Evolutionary conservation across 2,797 vertebrate genomes (phyloP).

Genomic region (Rhinogobio ventralis): DNA sequence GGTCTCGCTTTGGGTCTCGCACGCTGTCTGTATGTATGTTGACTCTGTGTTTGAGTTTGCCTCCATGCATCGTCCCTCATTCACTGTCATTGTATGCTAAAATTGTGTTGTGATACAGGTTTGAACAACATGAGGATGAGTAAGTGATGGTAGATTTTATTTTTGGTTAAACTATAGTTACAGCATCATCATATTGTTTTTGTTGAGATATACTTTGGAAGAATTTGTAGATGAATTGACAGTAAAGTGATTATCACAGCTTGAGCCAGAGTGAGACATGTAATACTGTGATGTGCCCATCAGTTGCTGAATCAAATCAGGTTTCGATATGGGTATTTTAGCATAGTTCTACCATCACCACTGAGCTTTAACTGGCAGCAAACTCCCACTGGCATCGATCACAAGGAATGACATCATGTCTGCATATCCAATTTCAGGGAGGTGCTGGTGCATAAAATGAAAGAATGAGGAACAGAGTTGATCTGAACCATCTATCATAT

Average conservation of each 20-base stretch:
- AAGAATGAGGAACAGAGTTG: conserved; percentile 43
- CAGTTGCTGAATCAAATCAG: conserved; percentile 6
- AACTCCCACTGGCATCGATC: conserved; percentile 35
- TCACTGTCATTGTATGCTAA: not conserved
- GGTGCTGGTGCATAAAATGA: conserved; percentile 52
- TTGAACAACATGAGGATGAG: not conserved
- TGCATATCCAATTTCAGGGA: conserved; percentile 35
- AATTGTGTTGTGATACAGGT: not conserved
- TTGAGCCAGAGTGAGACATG: not conserved
- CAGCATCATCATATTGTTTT: not conserved
- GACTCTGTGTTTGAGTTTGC: too few relatives aligned
- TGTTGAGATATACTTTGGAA: not conserved
- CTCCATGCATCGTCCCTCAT: not conserved
- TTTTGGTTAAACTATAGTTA: not conserved
- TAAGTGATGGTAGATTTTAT: conserved; percentile 5
- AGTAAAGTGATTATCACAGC: not conserved
- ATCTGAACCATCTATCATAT: conserved; percentile 48
- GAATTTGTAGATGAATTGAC: not conserved
- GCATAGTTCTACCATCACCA: conserved; percentile 15
- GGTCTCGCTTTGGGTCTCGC: too few relatives aligned
- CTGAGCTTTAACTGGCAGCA: conserved; percentile 7
- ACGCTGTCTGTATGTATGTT: too few relatives aligned
- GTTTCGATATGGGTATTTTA: conserved; percentile 25
- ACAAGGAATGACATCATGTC: conserved; percentile 39
- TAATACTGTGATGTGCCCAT: not conserved